Conservation (phyloP, 2,797 vertebrate species). For the Lophotriccus pileatus region DNA sequence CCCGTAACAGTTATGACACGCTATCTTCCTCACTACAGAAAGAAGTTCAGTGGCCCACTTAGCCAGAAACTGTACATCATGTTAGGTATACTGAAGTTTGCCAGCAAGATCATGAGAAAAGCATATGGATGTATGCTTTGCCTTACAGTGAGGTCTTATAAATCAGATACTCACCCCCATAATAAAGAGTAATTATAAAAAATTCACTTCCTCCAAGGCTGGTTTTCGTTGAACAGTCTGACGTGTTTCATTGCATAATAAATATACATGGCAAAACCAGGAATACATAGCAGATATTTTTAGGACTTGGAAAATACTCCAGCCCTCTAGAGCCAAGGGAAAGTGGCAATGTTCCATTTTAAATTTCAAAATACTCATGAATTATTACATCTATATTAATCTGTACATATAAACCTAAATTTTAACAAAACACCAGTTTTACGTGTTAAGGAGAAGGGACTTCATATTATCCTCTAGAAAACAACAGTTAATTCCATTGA, state of each 20-base stretch:
- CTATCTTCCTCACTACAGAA: background rate
- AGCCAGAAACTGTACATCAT: background rate
- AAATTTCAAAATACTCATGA: background rate
- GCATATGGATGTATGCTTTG: background rate
- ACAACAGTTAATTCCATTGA: background rate
- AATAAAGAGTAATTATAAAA: background rate
- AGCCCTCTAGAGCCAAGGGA: background rate
- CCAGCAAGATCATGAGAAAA: background rate
- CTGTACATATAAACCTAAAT: background rate
- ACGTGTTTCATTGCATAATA: background rate
- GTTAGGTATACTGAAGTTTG: background rate
- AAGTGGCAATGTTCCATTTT: background rate
- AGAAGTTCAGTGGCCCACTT: background rate
- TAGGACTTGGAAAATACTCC: background rate
- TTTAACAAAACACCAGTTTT: background rate
- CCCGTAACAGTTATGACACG: background rate
- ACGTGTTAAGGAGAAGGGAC: background rate
- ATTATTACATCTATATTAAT: background rate
- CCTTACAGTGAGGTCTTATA: background rate
- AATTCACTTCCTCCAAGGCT: background rate
- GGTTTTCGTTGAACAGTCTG: background rate
- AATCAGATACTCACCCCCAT: background rate
- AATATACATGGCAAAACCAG: background rate
- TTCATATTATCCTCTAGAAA: background rate
- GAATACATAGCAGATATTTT: background rate